phyloP scores from a whole-genome alignment of 2,797 vertebrate species.

The Hydrocynus forskahlii region DNA sequence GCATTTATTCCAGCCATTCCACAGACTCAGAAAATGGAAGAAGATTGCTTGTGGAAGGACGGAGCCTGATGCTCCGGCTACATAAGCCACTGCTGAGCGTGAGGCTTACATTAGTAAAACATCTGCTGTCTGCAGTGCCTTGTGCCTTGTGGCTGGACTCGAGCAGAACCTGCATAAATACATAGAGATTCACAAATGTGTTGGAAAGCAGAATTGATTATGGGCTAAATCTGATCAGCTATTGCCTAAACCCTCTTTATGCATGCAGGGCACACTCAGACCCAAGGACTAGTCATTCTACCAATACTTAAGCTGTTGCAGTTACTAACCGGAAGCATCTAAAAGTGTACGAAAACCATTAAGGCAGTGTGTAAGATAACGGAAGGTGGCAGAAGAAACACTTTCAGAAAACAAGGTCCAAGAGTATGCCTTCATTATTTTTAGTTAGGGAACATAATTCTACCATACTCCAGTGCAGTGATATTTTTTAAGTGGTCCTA shows the following conservation, averaged over 20 bases:
- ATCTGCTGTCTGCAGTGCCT: constrained; percentile 21
- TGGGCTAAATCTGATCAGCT: constrained; percentile 24
- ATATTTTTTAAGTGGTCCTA: too few relatives aligned
- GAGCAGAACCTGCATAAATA: constrained; percentile 20
- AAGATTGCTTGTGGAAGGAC: constrained; percentile 24
- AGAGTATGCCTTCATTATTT: too few relatives aligned
- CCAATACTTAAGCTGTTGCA: constrained; percentile 17
- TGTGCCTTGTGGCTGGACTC: constrained; percentile 35
- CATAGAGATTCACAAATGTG: constrained; percentile 9
- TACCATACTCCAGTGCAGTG: too few relatives aligned
- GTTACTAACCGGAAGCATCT: too few relatives aligned
- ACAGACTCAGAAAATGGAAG: not conserved
- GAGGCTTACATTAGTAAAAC: constrained; percentile 35
- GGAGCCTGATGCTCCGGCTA: constrained; percentile 8
- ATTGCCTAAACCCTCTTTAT: constrained; percentile 29
- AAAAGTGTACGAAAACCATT: too few relatives aligned
- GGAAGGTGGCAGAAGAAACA: too few relatives aligned
- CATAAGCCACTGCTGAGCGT: constrained; percentile 15
- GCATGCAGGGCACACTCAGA: constrained; percentile 17
- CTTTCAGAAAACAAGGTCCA: too few relatives aligned
- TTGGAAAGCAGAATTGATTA: constrained; percentile 18
- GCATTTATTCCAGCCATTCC: too few relatives aligned
- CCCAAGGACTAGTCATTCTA: constrained; percentile 27
- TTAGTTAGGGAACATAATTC: too few relatives aligned
- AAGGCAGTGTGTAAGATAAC: too few relatives aligned